phyloP scores from a whole-genome alignment of 2,797 vertebrate genomes.

The Crax fasciolata region DNA sequence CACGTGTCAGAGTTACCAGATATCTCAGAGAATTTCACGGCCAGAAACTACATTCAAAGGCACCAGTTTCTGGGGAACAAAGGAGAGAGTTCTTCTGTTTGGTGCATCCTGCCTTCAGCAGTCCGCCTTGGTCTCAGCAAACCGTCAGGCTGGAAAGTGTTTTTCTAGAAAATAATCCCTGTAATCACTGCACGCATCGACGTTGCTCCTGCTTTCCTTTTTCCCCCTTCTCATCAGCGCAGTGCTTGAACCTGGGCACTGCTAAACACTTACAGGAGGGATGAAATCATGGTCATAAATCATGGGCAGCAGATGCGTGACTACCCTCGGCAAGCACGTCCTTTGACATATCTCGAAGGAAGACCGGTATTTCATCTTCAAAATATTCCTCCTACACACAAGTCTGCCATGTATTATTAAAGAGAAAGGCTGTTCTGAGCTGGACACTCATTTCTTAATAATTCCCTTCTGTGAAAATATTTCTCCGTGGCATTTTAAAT shows the following conservation, averaged over 20 bases:
- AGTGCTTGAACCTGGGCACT: background rate
- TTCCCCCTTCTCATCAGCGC: background rate
- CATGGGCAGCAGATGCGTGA: background rate
- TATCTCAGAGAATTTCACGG: background rate
- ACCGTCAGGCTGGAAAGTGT: background rate
- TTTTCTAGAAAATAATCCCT: constrained; percentile 2
- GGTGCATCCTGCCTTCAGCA: background rate
- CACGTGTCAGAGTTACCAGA: background rate
- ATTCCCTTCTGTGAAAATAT: constrained; percentile 10
- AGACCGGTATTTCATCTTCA: constrained; percentile 31
- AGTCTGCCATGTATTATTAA: constrained; percentile 24
- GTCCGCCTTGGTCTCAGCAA: background rate
- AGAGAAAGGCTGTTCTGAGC: constrained; percentile 14
- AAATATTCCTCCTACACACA: constrained; percentile 56
- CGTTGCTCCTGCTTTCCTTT: background rate
- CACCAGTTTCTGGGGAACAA: background rate
- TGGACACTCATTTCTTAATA: constrained; percentile 20
- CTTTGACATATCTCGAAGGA: constrained; percentile 50
- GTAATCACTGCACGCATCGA: background rate
- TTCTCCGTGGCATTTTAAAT: background rate
- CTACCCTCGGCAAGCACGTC: constrained; percentile 38
- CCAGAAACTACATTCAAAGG: background rate
- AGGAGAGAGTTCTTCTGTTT: background rate
- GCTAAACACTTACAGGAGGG: constrained; percentile 6
- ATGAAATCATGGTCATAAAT: constrained; percentile 26